Base-by-base conservation (phyloP, 2,797 vertebrate species). In the Sebastes melanostomus region DNA sequence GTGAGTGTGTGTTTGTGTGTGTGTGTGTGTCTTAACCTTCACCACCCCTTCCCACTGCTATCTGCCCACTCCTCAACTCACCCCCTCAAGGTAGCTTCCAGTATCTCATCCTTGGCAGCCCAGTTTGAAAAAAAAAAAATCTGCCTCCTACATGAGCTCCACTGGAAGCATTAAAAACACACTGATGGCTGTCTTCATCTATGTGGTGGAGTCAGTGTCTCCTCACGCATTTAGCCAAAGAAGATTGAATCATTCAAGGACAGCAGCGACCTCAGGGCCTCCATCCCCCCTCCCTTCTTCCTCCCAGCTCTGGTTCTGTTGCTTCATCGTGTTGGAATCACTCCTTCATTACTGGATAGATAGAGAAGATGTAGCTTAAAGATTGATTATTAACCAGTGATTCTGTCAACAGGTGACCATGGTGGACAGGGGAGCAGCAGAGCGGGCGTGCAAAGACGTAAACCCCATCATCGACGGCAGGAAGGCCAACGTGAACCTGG, bases 381-480 rank as follows among this genome's bases (percentile, higher is more conserved):
- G 38, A 42, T 42, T 68, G 36, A 55, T 69, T 30, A 1, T 46
- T 76, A 30, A 81, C 36, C 5, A 22, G 24, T 62, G 2, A 18
- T 6, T 34, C 30, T 82, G 36, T 73, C 91, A 84, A 68, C 91
- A 99, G 98, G 98, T 99, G 92, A 99, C 98, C 32, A 99, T 99
- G 98, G 95, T 95, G 2, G 98, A 99, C 93, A 93, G 97, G 68
- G 95, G 94, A 0, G 96, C 98, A 0, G 98, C 98, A 3, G 98
- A 99, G 60, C 90, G 96, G 82, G 98, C 98, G 0, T 99, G 98
- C 91, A 99, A 99, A 91, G 98, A 99, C 76, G 94, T 98, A 0
- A 99, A 99, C 83, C 98, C 98, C 86, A 98, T 98, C 93, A 99
- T 99, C 0, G 98, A 99, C 4, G 98, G 98, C 88, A 96, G 98